These are phyloP conservation scores for Sinocyclocheilus maitianheensis DNA, from an alignment of 2,113 vertebrate genomes.

Conservation along the genomic window DNA sequence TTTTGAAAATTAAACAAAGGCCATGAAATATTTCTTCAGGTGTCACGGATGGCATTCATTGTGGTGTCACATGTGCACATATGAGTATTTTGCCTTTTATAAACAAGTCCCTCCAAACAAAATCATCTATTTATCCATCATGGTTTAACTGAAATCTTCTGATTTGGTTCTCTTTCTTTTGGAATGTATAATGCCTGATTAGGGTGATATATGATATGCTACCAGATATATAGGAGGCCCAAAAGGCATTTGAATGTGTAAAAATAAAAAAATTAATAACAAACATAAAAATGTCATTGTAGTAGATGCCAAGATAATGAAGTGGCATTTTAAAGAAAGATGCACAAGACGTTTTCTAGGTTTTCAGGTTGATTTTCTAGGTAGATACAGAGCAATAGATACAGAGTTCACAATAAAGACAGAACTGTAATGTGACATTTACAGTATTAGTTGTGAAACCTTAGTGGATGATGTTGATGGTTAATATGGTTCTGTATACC, in stretches of 20 bases:
- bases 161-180: too few species aligned
- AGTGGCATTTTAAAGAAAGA: not conserved
- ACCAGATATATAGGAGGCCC: not conserved
- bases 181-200: not conserved
- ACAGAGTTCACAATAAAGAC: too few species aligned
- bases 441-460: not conserved
- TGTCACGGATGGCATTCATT: not conserved
- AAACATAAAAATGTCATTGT: not conserved
- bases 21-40: not conserved
- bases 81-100: not conserved
- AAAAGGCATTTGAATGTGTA: not conserved
- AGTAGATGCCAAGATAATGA: not conserved
- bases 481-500: too few species aligned
- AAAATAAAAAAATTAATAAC: too few species aligned
- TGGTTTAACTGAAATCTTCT: too few species aligned
- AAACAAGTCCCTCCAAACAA: not conserved
- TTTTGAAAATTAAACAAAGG: conserved; percentile 39
- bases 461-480: too few species aligned
- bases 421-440: not conserved
- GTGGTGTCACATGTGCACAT: not conserved
- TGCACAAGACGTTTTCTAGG: not conserved
- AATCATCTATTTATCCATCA: not conserved
- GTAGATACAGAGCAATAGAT: too few species aligned
- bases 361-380: not conserved
- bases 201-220: not conserved